These are phyloP conservation scores for Ciona savignyi DNA, from an alignment of 23 tunicate genomes.

Conservation along the genomic window DNA sequence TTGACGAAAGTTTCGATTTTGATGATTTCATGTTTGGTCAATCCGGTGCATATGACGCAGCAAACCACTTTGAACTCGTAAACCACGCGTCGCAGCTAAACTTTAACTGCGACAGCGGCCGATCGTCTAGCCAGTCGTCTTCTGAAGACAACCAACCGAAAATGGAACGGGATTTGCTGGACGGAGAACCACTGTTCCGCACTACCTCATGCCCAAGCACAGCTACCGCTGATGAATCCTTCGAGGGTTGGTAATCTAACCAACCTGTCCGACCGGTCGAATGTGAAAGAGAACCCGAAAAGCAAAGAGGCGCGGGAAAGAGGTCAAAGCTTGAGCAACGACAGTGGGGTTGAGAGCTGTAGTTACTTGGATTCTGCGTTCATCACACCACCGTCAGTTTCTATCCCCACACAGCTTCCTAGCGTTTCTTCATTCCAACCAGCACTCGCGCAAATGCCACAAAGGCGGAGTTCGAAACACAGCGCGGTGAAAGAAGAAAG, in stretches of 20 bases:
- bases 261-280: background rate
- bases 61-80: background rate
- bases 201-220: background rate
- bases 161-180: background rate
- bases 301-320: constrained; percentile 1
- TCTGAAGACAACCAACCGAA: background rate
- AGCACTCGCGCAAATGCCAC: background rate
- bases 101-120: background rate
- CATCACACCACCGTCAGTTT: background rate
- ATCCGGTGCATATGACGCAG: background rate
- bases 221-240: background rate
- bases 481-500: background rate
- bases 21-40: constrained; percentile 45
- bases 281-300: background rate
- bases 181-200: background rate
- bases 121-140: background rate
- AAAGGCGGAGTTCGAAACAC: background rate
- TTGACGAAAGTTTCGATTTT: constrained; percentile 43
- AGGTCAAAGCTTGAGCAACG: constrained; percentile 47
- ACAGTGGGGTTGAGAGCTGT: constrained; percentile 50
- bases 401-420: background rate
- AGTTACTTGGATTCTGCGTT: constrained; percentile 9
- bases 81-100: background rate
- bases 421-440: background rate
- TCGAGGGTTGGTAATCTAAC: background rate